A percentile compares a stretch with the other conserved stretches of the same genome.
Conservation (phyloP, 2,113 vertebrate species). For the Rana temporaria region DNA sequence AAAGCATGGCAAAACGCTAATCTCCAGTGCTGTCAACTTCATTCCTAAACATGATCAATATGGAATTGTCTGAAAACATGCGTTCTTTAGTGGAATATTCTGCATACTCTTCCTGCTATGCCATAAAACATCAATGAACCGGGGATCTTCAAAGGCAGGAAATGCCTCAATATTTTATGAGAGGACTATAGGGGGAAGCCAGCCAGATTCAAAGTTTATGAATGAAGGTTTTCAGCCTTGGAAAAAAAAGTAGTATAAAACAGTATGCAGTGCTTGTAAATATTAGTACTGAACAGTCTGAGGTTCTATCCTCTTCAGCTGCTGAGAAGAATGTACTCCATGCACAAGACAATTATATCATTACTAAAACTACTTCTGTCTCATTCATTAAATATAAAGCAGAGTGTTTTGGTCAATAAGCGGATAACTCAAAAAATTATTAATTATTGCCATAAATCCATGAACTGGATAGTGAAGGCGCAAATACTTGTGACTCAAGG, state of each 20-base stretch:
- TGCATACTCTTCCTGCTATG: neutral
- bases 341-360: no score
- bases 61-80: constrained; percentile 28
- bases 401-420: no score
- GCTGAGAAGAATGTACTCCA: neutral
- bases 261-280: constrained; percentile 8
- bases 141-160: constrained; percentile 15
- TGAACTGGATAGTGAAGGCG: no score
- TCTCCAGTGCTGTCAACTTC: constrained; percentile 29
- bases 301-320: neutral
- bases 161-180: neutral
- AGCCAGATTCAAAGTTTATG: constrained; percentile 15
- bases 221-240: constrained; percentile 3
- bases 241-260: neutral
- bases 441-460: no score
- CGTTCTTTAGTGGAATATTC: constrained; percentile 44
- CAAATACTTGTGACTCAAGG: no score
- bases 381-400: no score
- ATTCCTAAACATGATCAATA: constrained; percentile 27
- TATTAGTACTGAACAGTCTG: constrained; percentile 8
- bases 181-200: constrained; percentile 6
- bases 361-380: no score
- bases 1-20: constrained; percentile 10
- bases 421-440: no score
- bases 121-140: constrained; percentile 40